Conservation (phyloP, 2,797 vertebrate genomes). For the Cyclura pinguis region DNA sequence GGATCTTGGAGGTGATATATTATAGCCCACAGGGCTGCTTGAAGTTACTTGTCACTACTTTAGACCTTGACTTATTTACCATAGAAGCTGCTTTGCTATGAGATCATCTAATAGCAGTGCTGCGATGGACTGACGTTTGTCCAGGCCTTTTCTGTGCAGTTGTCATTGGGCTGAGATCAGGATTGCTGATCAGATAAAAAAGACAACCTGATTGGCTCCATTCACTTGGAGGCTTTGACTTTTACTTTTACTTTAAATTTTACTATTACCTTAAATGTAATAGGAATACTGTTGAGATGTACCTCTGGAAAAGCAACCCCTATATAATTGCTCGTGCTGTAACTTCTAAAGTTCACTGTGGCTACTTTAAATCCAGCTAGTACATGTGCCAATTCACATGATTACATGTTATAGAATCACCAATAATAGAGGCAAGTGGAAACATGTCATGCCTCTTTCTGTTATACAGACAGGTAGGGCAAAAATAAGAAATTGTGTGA, state of each 20-base stretch:
- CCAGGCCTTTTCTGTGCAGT: neutral
- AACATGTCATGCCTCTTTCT: neutral
- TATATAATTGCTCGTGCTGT: neutral
- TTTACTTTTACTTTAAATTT: too few species aligned
- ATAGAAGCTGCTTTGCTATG: neutral
- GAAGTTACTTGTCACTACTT: too few species aligned
- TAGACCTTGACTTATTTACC: neutral
- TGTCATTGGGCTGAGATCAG: neutral
- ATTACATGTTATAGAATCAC: neutral
- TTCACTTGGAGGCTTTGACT: neutral
- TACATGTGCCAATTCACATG: neutral
- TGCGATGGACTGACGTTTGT: neutral
- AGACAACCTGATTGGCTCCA: neutral
- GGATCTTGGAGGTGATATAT: too few species aligned
- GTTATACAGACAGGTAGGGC: neutral
- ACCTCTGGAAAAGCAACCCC: neutral
- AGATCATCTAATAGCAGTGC: neutral
- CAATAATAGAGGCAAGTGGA: neutral
- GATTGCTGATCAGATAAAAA: neutral
- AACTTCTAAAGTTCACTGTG: neutral
- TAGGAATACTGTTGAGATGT: neutral
- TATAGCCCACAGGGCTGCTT: too few species aligned
- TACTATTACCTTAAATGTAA: neutral
- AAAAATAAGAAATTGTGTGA: neutral
- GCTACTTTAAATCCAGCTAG: neutral